phyloP scores from a whole-genome alignment of 2,113 vertebrate genomes.

The Verasper variegatus region DNA sequence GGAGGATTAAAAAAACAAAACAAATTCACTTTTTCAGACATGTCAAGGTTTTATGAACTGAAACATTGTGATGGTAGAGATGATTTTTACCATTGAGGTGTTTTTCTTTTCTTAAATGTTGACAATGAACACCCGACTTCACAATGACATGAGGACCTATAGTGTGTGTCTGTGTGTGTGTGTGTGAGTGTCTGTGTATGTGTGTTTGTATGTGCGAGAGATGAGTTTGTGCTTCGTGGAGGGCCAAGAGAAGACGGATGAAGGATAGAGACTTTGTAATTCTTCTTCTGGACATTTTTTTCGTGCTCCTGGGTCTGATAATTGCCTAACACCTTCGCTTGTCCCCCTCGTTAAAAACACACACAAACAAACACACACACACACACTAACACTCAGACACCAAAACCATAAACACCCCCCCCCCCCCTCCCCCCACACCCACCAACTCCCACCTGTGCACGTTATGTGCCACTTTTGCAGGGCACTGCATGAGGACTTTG shows the following conservation, averaged over 20 bases:
- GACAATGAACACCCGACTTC: conserved; percentile 72
- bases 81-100: conserved; percentile 82
- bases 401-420: conserved; percentile 18
- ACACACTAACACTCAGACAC: conserved; percentile 27
- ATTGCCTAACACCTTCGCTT: conserved; percentile 69
- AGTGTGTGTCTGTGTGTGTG: conserved; percentile 43
- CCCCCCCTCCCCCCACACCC: not conserved
- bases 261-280: conserved; percentile 68
- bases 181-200: conserved; percentile 32
- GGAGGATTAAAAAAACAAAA: conserved; percentile 70
- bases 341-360: conserved; percentile 55
- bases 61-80: conserved; percentile 79
- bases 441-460: conserved; percentile 60
- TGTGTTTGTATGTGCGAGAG: conserved; percentile 28
- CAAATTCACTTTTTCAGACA: conserved; percentile 80
- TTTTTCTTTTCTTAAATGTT: conserved; percentile 74
- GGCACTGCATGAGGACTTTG: conserved; percentile 74
- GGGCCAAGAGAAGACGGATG: conserved; percentile 64
- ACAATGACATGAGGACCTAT: conserved; percentile 73
- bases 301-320: conserved; percentile 55
- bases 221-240: conserved; percentile 46
- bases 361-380: conserved; percentile 42
- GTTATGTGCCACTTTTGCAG: conserved; percentile 61
- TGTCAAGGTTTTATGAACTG: conserved; percentile 86
- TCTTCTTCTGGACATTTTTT: conserved; percentile 63